Evolutionary conservation across 2,888 invertebrate species (phyloP).

Genomic region (Thera britannica): DNA sequence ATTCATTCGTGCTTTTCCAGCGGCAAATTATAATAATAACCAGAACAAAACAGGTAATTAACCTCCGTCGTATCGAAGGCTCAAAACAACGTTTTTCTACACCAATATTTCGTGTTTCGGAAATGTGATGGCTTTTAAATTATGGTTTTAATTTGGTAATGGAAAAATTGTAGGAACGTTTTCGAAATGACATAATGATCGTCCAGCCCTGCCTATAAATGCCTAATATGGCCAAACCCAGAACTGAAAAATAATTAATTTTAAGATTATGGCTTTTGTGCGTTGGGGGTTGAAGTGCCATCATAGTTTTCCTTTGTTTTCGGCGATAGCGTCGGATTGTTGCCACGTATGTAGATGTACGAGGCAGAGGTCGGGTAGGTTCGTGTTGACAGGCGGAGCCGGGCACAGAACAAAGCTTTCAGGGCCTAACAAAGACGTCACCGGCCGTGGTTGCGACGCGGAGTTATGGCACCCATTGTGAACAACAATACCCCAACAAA

Average conservation of each 20-base stretch:
- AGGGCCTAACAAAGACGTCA: constrained; percentile 84
- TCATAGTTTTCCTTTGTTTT: constrained; percentile 44
- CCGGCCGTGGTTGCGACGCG: constrained; percentile 83
- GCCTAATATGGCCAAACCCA: constrained; percentile 18
- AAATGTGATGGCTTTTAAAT: constrained; percentile 56
- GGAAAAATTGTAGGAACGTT: constrained; percentile 42
- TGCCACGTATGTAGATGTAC: constrained; percentile 53
- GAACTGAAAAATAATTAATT: constrained; percentile 24
- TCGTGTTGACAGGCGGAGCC: constrained; percentile 75
- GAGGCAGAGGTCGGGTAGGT: constrained; percentile 62
- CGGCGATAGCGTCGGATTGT: constrained; percentile 47
- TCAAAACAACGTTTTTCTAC: constrained; percentile 51
- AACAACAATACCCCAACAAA: constrained; percentile 84
- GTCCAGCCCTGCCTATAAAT: constrained; percentile 14
- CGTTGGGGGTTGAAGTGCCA: constrained; percentile 17
- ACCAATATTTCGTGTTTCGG: constrained; percentile 47
- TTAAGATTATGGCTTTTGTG: constrained; percentile 20
- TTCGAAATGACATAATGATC: constrained; percentile 30
- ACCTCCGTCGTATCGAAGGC: constrained; percentile 61
- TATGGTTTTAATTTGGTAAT: constrained; percentile 60
- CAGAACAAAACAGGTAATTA: constrained; percentile 80
- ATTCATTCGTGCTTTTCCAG: constrained; percentile 82
- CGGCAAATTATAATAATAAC: constrained; percentile 81
- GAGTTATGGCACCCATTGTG: constrained; percentile 85
- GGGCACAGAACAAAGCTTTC: constrained; percentile 76